A percentile compares a stretch with the other conserved stretches of the same genome.
Conservation (phyloP, 2,888 invertebrate genomes). For the Capitulum mitella region DNA sequence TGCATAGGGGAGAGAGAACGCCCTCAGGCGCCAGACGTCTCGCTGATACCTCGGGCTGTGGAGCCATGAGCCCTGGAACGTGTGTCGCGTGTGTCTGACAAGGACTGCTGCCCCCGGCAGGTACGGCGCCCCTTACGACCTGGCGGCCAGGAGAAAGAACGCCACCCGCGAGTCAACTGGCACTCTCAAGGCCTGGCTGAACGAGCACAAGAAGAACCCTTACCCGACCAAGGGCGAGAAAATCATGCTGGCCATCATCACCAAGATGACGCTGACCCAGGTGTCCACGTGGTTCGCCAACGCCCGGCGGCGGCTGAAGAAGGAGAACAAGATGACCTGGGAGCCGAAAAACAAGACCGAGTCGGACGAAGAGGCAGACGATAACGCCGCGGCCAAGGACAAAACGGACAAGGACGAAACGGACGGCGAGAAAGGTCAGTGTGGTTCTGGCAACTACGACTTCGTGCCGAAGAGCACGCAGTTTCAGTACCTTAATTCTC, state of each 20-base stretch:
- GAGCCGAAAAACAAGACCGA: constrained; percentile 79
- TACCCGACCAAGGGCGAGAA: constrained; percentile 99
- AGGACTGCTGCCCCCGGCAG: constrained; percentile 26
- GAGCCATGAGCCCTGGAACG: too few species aligned
- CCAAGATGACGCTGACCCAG: constrained; percentile 64
- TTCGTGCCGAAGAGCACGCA: too few species aligned
- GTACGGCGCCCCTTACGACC: constrained; percentile 67
- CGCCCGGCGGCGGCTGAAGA: constrained; percentile 77
- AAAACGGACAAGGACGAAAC: constrained; percentile 28
- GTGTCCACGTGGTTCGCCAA: constrained; percentile 97
- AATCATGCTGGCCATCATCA: constrained; percentile 63
- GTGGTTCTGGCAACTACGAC: too few species aligned
- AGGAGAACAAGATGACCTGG: constrained; percentile 98
- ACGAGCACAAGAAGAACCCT: constrained; percentile 97
- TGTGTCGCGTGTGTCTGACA: not conserved
- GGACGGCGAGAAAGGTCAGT: constrained; percentile 41
- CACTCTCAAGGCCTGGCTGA: constrained; percentile 94
- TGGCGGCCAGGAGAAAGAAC: constrained; percentile 86
- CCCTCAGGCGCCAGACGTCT: too few species aligned
- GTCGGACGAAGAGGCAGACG: constrained; percentile 68
- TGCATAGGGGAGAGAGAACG: too few species aligned
- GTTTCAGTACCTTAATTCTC: too few species aligned
- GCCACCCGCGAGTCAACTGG: constrained; percentile 95
- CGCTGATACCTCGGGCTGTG: too few species aligned
- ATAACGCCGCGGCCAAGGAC: constrained; percentile 53